Evolutionary conservation across 2,113 vertebrate species (phyloP).

Genomic region (Forbesichthys papilliferus): DNA sequence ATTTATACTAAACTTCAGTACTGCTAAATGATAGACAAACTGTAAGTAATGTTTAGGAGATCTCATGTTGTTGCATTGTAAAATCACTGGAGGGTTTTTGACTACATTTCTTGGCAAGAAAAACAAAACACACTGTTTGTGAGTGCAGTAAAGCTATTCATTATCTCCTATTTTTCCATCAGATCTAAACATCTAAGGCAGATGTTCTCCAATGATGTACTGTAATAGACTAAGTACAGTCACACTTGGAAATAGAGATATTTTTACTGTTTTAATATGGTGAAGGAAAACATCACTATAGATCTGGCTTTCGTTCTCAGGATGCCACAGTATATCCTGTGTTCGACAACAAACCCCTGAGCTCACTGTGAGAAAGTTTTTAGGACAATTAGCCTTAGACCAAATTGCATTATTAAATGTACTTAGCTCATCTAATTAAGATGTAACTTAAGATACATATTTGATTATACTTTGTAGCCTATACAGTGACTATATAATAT

Average conservation of each 20-base stretch:
- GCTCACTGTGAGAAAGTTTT: slow-evolving; percentile 31
- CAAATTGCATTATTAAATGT: slow-evolving; percentile 24
- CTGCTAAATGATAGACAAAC: too few relatives aligned
- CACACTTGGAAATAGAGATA: slow-evolving; percentile 37
- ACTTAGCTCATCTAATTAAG: not conserved
- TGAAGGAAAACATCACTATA: slow-evolving; percentile 45
- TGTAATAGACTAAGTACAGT: slow-evolving; percentile 26
- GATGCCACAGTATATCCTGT: slow-evolving; percentile 51
- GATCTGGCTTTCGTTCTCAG: slow-evolving; percentile 59
- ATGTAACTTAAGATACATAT: too few relatives aligned
- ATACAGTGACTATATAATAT: too few relatives aligned
- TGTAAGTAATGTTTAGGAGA: too few relatives aligned
- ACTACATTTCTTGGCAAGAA: too few relatives aligned
- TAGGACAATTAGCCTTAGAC: slow-evolving; percentile 34
- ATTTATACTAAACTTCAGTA: too few relatives aligned
- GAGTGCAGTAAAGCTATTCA: not conserved
- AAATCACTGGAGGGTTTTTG: too few relatives aligned
- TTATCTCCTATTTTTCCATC: not conserved
- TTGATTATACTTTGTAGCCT: too few relatives aligned
- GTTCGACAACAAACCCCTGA: slow-evolving; percentile 27
- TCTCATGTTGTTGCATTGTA: too few relatives aligned
- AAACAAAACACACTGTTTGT: not conserved
- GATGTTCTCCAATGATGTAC: slow-evolving; percentile 13
- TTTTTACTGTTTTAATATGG: slow-evolving; percentile 40
- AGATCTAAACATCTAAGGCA: slow-evolving; percentile 11